Evolutionary conservation across 1,140 invertebrate genomes (phyloP).

Genomic region (Caerostris extrusa): DNA sequence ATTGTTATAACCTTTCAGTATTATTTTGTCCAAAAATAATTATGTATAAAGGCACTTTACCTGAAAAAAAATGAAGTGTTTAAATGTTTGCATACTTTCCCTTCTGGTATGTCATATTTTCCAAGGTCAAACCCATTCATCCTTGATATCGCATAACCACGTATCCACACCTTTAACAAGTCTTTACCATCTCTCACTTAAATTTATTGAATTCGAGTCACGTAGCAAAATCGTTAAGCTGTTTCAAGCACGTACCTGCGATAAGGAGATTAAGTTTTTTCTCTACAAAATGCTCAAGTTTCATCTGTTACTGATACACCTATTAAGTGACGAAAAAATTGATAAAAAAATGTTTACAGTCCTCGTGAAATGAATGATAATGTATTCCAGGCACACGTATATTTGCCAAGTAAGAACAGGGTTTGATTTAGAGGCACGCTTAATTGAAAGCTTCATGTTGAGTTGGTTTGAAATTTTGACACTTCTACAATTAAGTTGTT

Average conservation of each 20-base stretch:
- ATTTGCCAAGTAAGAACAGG: not conserved
- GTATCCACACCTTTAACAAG: not conserved
- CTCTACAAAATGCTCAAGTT: conserved; percentile 49
- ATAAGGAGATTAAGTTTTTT: conserved; percentile 43
- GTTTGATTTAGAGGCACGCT: not conserved
- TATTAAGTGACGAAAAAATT: conserved; percentile 44
- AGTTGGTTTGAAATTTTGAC: not conserved
- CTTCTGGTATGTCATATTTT: too few relatives aligned
- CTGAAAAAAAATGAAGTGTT: too few relatives aligned
- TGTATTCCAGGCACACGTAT: not conserved
- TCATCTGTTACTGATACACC: conserved; percentile 52
- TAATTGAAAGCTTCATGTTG: conserved; percentile 3
- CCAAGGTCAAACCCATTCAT: not conserved
- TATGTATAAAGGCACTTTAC: too few relatives aligned
- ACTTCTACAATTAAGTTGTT: not conserved
- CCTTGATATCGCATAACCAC: not conserved
- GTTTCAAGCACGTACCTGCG: not conserved
- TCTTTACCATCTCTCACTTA: not conserved
- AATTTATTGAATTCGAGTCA: conserved; percentile 22
- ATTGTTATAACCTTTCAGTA: too few relatives aligned
- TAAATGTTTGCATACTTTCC: too few relatives aligned
- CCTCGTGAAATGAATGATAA: conserved; percentile 46
- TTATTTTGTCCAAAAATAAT: too few relatives aligned
- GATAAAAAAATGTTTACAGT: not conserved
- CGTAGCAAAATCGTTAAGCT: conserved; percentile 49